Evolutionary conservation across 2,888 invertebrate genomes (phyloP).

Genomic region (Drosophila limbata): DNA sequence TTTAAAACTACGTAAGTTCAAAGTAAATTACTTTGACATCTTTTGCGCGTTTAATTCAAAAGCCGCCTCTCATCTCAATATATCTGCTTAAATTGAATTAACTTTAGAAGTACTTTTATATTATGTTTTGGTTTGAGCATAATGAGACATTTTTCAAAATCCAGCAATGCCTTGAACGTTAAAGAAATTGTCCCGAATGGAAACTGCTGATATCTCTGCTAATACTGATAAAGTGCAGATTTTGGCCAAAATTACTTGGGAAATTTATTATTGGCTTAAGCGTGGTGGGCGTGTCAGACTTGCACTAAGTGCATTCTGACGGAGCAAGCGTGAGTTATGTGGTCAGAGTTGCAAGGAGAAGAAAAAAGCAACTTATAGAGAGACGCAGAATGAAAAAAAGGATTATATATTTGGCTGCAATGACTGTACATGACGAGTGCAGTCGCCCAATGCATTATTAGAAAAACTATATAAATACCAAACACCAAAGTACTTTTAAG

Average conservation of each 20-base stretch:
- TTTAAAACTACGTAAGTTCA: neutral
- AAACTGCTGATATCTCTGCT: conserved; percentile 15
- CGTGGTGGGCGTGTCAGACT: conserved; percentile 35
- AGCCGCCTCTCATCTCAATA: conserved; percentile 1
- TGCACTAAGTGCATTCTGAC: conserved; percentile 64
- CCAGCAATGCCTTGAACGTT: neutral
- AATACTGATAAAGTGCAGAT: conserved; percentile 80
- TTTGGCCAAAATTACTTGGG: conserved; percentile 71
- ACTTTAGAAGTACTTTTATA: neutral
- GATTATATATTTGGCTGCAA: neutral
- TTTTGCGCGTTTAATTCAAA: neutral
- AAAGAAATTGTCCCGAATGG: neutral
- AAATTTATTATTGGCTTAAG: conserved; percentile 79
- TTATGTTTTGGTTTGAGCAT: neutral
- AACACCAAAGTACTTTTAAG: too few relatives aligned
- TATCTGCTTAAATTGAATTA: neutral
- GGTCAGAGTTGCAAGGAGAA: conserved; percentile 7
- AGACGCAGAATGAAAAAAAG: neutral
- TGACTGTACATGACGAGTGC: too few relatives aligned
- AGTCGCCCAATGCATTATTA: too few relatives aligned
- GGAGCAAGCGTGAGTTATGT: conserved; percentile 71
- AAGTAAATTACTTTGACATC: neutral
- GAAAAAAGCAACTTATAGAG: neutral
- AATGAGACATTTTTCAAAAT: neutral
- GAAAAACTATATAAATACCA: too few relatives aligned